Conservation (phyloP, 2,113 vertebrate species). For the Hyperoodon ampullatus region DNA sequence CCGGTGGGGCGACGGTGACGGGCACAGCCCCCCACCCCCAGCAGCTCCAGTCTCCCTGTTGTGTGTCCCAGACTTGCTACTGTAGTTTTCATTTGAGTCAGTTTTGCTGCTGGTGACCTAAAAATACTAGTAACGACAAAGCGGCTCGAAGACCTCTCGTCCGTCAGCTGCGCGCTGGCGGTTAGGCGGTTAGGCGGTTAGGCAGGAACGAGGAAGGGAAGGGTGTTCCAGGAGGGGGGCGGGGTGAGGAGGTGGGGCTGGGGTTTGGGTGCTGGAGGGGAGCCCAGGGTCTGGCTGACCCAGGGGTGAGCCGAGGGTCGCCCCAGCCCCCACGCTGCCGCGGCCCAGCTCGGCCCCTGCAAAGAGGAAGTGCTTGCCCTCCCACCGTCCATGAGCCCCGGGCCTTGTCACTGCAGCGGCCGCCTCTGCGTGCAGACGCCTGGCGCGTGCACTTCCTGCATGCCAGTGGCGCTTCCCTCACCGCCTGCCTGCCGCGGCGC, state of each 20-base stretch:
- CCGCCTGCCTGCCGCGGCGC: background rate
- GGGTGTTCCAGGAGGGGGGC: background rate
- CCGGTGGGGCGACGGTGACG: accelerated
- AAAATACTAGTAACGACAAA: accelerated
- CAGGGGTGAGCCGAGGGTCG: background rate
- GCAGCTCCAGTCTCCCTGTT: accelerated
- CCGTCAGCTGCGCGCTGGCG: accelerated
- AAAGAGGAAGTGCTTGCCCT: conserved; percentile 42
- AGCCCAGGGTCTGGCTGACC: background rate
- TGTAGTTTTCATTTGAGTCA: background rate
- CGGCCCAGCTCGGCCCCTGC: accelerated
- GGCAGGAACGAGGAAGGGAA: background rate
- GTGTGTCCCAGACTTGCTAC: accelerated
- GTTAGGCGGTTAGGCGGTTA: accelerated
- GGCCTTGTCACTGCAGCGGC: background rate
- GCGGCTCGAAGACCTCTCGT: too few relatives aligned
- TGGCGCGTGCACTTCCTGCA: background rate
- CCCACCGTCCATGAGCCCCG: accelerated
- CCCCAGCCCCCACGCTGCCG: background rate
- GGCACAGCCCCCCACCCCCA: background rate
- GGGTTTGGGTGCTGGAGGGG: background rate
- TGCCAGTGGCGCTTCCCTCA: accelerated
- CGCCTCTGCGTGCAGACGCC: background rate
- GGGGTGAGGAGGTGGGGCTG: background rate
- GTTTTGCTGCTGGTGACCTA: background rate